Evolutionary conservation across 2,113 vertebrate species (phyloP), one percentile per base, ranked within the genome.

Genomic region (Aegypius monachus): DNA sequence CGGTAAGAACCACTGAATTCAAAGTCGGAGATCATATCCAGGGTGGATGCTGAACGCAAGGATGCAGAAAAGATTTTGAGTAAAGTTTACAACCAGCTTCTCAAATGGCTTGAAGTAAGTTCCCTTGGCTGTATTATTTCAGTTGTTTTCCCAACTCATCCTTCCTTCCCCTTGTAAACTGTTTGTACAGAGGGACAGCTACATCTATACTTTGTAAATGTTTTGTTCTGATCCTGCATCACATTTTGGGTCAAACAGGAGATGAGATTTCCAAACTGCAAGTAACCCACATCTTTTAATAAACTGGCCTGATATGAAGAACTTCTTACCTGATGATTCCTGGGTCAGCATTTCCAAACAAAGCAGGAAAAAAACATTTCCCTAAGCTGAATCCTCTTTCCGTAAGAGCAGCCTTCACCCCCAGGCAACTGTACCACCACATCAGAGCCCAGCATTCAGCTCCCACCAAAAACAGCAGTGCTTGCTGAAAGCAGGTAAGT

Each of bases 401-500:
- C 45, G 4, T 52, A 50, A 55, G 56, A 80, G 34, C 16, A 16
- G 7, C 22, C 21, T 47, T 79, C 9, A 6, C 8, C 20, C 10
- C 15, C 13, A 11, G 13, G 16, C 21, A 81, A 36, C 55, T 71
- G 7, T 47, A 62, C 40, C 6, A 11, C 11, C 29, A 10, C 32
- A 62, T 19, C 61, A 67, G 14, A 93, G 19, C 13, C 43, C 82
- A 90, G 23, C 7, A 45, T 15, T 25, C 53, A 52, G 42, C 29
- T 86, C 47, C 36, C 72, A 81, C 40, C 3, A 0, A 81, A 26
- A 81, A 22, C 10, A 40, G 20, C 47, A 32, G 29, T 2, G 5
- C 16, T 45, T 2, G 0, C 1, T 55, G 58, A 63, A 83, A 47
- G 43, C 27, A 47, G 36, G 4, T 11, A 27, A 40, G 26, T 21